These are phyloP conservation scores for Bombus turneri DNA, from an alignment of 1,140 invertebrate species.

Conservation along the genomic window DNA sequence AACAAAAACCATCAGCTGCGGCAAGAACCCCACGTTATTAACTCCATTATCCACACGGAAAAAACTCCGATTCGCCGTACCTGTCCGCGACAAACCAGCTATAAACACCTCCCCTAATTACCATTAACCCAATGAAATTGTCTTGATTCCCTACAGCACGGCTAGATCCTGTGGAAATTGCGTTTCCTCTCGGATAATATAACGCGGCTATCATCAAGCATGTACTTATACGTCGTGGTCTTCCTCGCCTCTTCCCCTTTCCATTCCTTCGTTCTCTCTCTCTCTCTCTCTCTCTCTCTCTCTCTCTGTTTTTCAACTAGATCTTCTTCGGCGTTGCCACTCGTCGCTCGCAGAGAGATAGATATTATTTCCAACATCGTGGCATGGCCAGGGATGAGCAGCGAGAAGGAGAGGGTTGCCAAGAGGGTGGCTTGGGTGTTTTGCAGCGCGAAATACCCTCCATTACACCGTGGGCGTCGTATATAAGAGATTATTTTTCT, in stretches of 20 bases:
- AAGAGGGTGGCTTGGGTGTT: constrained; percentile 72
- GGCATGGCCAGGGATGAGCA: constrained; percentile 63
- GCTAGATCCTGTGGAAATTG: constrained; percentile 50
- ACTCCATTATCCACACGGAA: neutral
- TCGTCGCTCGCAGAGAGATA: constrained; percentile 70
- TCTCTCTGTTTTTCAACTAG: constrained; percentile 12
- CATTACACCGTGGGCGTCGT: constrained; percentile 79
- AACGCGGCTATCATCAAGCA: constrained; percentile 69
- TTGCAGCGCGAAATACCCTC: constrained; percentile 81
- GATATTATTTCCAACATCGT: constrained; percentile 78
- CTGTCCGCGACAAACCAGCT: neutral
- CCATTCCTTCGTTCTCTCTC: neutral
- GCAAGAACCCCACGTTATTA: constrained; percentile 3
- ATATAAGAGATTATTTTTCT: constrained; percentile 79
- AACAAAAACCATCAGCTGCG: neutral
- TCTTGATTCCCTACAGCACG: constrained; percentile 20
- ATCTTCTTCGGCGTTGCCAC: constrained; percentile 35
- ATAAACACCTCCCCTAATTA: constrained; percentile 48
- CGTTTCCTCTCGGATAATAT: constrained; percentile 51
- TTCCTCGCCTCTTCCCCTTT: neutral
- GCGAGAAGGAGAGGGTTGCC: constrained; percentile 55
- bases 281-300: neutral
- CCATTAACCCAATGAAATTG: constrained; percentile 28
- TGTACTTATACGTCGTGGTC: constrained; percentile 23
- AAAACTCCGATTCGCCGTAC: constrained; percentile 9